A percentile compares a stretch with the other conserved stretches of the same genome.
phyloP scores from a whole-genome alignment of 2,888 invertebrate genomes.

The Eupithecia vulgata region DNA sequence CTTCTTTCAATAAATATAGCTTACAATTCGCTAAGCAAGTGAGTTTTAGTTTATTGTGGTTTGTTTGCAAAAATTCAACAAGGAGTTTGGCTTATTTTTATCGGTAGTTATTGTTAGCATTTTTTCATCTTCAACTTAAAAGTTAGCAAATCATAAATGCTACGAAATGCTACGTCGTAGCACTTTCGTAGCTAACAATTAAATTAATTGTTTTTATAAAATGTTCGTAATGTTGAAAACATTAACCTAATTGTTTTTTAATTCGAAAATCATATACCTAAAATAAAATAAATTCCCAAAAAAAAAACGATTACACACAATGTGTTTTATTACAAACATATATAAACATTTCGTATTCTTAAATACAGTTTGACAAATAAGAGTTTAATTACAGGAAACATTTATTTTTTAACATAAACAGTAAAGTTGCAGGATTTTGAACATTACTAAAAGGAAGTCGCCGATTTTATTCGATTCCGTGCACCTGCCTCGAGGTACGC shows the following conservation, averaged over 20 bases:
- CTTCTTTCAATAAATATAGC: no score
- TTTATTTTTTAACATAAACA: slow-evolving; percentile 7
- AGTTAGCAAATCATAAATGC: background rate
- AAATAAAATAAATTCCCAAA: no score
- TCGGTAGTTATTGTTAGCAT: no score
- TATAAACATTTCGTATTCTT: background rate
- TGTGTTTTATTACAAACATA: background rate
- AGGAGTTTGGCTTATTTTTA: no score
- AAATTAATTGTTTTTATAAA: background rate
- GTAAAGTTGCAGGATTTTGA: slow-evolving; percentile 32
- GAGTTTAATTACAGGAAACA: background rate
- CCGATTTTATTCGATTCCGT: slow-evolving; percentile 53
- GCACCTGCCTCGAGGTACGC: slow-evolving; percentile 54
- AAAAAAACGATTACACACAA: no score
- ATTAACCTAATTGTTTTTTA: background rate
- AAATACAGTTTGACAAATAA: background rate
- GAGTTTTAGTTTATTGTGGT: no score
- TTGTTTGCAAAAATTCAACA: no score
- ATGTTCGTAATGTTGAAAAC: background rate
- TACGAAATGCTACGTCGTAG: background rate
- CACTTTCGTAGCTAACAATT: background rate
- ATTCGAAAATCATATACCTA: no score
- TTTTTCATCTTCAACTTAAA: no score
- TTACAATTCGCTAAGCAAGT: no score
- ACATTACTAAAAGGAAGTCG: slow-evolving; percentile 57